Conservation (phyloP, 2,113 vertebrate genomes). For the Chloropsis cyanopogon region DNA sequence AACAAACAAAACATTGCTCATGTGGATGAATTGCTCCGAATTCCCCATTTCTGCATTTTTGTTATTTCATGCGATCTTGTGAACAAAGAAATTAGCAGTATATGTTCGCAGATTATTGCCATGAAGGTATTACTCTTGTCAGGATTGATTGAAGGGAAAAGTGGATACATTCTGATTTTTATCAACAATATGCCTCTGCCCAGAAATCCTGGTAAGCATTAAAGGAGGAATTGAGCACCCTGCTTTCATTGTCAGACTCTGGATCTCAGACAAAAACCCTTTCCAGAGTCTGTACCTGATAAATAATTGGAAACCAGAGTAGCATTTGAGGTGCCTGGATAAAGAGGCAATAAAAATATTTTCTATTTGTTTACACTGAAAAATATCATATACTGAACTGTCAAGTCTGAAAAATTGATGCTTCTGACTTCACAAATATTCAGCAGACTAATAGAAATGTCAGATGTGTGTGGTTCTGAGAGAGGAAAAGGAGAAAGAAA, state of each 20-base stretch:
- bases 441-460: conserved; percentile 43
- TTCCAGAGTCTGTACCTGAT: not conserved
- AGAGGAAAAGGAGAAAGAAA: not conserved
- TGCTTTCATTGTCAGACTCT: not conserved
- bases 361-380: conserved; percentile 50
- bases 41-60: not conserved
- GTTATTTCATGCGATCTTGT: not conserved
- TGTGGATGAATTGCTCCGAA: not conserved
- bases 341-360: conserved; percentile 44
- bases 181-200: conserved; percentile 5
- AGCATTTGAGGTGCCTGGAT: conserved; percentile 9
- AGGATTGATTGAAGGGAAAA: not conserved
- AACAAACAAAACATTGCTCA: conserved; percentile 2
- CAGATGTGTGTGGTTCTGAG: not conserved
- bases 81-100: conserved; percentile 6
- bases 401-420: conserved; percentile 61
- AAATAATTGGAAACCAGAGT: not conserved
- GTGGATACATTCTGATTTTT: not conserved
- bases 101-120: not conserved
- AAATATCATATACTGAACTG: conserved; percentile 27
- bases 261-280: not conserved
- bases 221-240: not conserved
- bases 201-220: not conserved
- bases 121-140: not conserved
- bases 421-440: conserved; percentile 23